These are phyloP conservation scores for Hylaea fasciaria DNA, from an alignment of 2,888 invertebrate species.

Conservation along the genomic window DNA sequence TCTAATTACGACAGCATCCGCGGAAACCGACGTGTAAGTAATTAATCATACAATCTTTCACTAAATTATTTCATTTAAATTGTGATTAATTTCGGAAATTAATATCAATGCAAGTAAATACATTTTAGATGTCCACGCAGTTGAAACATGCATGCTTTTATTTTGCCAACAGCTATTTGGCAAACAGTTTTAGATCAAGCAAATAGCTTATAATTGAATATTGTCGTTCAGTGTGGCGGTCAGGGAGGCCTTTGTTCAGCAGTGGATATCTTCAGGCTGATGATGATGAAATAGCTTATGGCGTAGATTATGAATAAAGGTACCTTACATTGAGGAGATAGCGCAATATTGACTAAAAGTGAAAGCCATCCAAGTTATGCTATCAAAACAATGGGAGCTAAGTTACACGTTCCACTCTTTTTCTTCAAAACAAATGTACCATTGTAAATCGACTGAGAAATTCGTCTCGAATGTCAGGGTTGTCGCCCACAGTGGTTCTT, in stretches of 20 bases:
- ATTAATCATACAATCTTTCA: constrained; percentile 31
- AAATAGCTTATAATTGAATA: too few relatives aligned
- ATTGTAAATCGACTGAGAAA: constrained; percentile 42
- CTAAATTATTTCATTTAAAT: constrained; percentile 16
- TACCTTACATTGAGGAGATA: too few relatives aligned
- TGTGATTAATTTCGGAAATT: constrained; percentile 23
- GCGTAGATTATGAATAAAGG: too few relatives aligned
- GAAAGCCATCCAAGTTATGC: constrained; percentile 48
- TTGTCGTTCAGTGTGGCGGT: too few relatives aligned
- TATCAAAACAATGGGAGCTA: constrained; percentile 56
- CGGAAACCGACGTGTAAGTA: constrained; percentile 51
- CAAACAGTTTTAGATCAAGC: too few relatives aligned
- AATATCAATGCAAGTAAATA: neutral
- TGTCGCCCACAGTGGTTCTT: constrained; percentile 39
- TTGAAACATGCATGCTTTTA: neutral
- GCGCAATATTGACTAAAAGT: constrained; percentile 38
- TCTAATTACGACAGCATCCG: constrained; percentile 54
- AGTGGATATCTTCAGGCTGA: too few relatives aligned
- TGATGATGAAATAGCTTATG: too few relatives aligned
- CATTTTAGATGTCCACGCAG: constrained; percentile 33
- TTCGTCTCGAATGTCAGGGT: constrained; percentile 44
- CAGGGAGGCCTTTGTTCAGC: too few relatives aligned
- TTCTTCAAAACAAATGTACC: constrained; percentile 46
- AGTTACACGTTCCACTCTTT: constrained; percentile 50
- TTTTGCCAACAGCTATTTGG: too few relatives aligned